A percentile compares a stretch with the other conserved stretches of the same genome.
phyloP scores from a whole-genome alignment of 2,797 vertebrate species.

The Crax fasciolata region DNA sequence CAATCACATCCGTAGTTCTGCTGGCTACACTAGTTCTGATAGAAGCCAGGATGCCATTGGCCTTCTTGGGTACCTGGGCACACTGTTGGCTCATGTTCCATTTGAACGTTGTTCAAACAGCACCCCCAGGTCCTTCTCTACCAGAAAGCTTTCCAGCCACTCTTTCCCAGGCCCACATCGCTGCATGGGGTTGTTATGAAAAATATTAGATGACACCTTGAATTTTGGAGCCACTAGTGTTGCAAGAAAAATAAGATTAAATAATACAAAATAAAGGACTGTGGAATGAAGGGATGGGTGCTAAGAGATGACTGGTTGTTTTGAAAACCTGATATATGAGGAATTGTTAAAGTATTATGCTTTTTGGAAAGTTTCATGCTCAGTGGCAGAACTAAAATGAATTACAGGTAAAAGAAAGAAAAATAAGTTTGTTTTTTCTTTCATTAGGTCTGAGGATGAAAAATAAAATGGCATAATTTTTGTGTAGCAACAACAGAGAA shows the following conservation, averaged over 20 bases:
- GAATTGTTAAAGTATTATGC: background rate
- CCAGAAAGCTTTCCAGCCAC: background rate
- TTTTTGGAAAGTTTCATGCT: background rate
- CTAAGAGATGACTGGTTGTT: background rate
- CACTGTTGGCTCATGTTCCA: background rate
- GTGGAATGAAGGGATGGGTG: fast-evolving
- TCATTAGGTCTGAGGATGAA: background rate
- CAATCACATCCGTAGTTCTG: background rate
- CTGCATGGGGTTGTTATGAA: background rate
- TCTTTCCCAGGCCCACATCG: background rate
- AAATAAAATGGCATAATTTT: slow-evolving; percentile 23
- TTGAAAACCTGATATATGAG: background rate
- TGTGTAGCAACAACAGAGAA: slow-evolving; percentile 6
- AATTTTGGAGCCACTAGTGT: background rate
- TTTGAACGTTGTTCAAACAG: no score
- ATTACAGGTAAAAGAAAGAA: background rate
- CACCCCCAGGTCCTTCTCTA: background rate
- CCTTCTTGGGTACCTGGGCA: background rate
- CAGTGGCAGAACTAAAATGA: background rate
- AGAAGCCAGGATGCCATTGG: background rate
- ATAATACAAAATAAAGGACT: background rate
- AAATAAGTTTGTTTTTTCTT: background rate
- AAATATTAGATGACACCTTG: background rate
- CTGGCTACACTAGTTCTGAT: background rate
- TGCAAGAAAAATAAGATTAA: background rate